Evolutionary conservation across 1,140 invertebrate genomes (phyloP), one percentile per base, ranked within the genome.

Genomic region (Camponotus pennsylvanicus): DNA sequence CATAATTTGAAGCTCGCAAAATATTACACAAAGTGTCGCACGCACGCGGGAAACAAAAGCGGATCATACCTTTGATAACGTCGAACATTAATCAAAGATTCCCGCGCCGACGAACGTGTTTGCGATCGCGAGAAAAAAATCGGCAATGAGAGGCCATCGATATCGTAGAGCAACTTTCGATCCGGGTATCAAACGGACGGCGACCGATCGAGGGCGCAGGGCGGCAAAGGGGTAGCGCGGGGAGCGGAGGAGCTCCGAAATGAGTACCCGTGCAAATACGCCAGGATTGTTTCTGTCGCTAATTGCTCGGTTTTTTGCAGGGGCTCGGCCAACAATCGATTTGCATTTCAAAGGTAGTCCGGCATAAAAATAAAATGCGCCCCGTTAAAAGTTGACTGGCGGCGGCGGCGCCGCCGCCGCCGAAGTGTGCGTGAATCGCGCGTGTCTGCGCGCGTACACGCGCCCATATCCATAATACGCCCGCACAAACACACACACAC

Each of bases 191-290:
- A 87, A 83, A 89, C 85, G 82, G 52, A 87, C 85, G 86, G 76
- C 75, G 88, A 83, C 69, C 83, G 66, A 86, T 69, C 69, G 82
- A 27, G 71, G 27, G 45, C 45, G 37, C 15, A 11, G 32, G 34
- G 73, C 6, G 49, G 52, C 49, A n/a, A 37, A 75, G n/a, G 59
- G 82, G 83, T 49, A 40, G 21, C 59, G 2, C 34, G 83, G 32
- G 37, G 78, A 89, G 69, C 85, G 86, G 89, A 90, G 89, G 86
- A 88, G 88, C 90, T 88, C 84, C 89, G 86, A 93, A 93, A 93
- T 94, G 93, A 93, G 93, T 92, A 91, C 88, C 88, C 92, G 89
- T 87, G 90, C 92, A 93, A 94, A 93, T 92, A 93, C 91, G 89
- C 82, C 87, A 87, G 83, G 91, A 93, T 93, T 93, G 92, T 94